phyloP scores from a whole-genome alignment of 2,888 invertebrate genomes.

The Dasypolia templi region DNA sequence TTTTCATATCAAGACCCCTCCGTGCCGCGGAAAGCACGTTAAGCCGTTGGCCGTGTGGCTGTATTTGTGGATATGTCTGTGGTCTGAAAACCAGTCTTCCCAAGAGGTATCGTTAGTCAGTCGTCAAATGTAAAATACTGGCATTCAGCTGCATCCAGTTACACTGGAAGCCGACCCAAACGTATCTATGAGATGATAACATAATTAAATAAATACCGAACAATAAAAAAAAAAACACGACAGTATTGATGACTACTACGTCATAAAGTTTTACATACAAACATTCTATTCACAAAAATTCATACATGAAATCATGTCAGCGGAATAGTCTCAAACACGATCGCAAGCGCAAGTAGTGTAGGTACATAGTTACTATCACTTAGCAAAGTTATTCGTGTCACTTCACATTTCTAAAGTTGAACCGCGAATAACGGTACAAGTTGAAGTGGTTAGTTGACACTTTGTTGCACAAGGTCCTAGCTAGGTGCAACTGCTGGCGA shows the following conservation, averaged over 20 bases:
- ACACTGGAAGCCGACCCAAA: too few species aligned
- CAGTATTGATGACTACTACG: not conserved
- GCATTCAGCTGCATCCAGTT: too few species aligned
- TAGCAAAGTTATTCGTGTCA: constrained; percentile 81
- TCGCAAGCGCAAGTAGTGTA: constrained; percentile 56
- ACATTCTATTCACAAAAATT: constrained; percentile 14
- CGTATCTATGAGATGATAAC: too few species aligned
- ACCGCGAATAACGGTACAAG: constrained; percentile 72
- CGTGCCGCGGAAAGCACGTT: too few species aligned
- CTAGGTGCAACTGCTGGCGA: constrained; percentile 77
- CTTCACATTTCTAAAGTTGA: constrained; percentile 75
- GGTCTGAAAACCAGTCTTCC: too few species aligned
- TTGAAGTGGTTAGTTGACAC: constrained; percentile 83
- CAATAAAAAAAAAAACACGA: not conserved
- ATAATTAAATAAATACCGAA: not conserved
- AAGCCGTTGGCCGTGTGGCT: too few species aligned
- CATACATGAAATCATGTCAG: constrained; percentile 33
- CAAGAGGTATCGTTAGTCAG: too few species aligned
- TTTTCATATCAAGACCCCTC: too few species aligned
- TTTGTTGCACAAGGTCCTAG: constrained; percentile 82
- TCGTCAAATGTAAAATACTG: too few species aligned
- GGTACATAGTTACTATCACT: constrained; percentile 75
- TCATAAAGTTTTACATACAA: not conserved
- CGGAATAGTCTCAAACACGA: constrained; percentile 53
- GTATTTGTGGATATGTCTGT: too few species aligned